Conservation (phyloP, 2,888 invertebrate genomes). For the Sceliomorpha sp. region DNA sequence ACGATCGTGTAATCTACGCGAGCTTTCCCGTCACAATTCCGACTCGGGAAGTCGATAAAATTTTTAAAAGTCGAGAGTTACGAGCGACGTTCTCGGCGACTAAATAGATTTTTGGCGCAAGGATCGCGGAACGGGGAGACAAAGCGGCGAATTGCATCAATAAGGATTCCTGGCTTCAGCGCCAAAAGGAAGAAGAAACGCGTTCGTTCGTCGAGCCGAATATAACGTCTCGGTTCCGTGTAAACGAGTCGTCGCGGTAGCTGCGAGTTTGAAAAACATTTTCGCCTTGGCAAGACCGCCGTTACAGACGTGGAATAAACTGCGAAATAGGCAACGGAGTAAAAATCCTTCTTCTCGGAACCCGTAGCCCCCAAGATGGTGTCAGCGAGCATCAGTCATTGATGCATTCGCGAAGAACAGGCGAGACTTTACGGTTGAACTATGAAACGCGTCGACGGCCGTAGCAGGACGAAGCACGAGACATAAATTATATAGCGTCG, state of each 20-base stretch:
- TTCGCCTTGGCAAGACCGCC: too few species aligned
- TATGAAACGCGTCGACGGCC: conserved; percentile 30
- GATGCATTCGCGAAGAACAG: conserved; percentile 44
- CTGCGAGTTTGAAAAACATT: too few species aligned
- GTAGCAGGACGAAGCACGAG: conserved; percentile 35
- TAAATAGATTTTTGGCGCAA: conserved; percentile 52
- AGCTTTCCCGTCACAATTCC: conserved; percentile 25
- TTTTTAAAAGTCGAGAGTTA: conserved; percentile 52
- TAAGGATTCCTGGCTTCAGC: too few species aligned
- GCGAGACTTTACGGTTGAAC: conserved; percentile 52
- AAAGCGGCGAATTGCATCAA: too few species aligned
- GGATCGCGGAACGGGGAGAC: conserved; percentile 1
- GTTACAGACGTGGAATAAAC: background rate
- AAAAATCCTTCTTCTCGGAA: too few species aligned
- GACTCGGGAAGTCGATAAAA: conserved; percentile 43
- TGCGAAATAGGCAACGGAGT: conserved; percentile 1
- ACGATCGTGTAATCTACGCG: conserved; percentile 52
- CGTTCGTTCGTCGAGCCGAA: too few species aligned
- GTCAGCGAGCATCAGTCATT: too few species aligned
- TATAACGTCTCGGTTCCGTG: too few species aligned
- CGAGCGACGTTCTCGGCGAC: conserved; percentile 36
- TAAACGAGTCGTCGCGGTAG: too few species aligned
- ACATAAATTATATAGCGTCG: conserved; percentile 59
- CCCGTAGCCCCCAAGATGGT: too few species aligned
- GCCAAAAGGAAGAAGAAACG: too few species aligned